phyloP scores from a whole-genome alignment of 2,113 vertebrate species.

The Mus pahari region DNA sequence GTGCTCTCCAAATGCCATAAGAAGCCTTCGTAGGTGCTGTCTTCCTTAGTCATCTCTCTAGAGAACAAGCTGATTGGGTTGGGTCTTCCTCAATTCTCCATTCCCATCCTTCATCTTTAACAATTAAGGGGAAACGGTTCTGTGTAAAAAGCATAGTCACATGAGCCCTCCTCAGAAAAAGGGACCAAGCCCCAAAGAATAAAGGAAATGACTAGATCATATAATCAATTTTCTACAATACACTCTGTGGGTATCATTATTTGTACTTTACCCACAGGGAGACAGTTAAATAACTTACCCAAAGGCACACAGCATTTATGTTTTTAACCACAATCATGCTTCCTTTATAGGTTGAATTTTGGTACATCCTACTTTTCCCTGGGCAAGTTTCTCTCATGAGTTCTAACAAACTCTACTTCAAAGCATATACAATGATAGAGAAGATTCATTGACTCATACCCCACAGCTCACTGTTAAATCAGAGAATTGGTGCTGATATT shows the following conservation, averaged over 20 bases:
- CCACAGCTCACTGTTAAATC: background rate
- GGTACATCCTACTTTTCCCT: background rate
- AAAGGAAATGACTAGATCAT: background rate
- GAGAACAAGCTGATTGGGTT: background rate
- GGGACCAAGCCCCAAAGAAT: background rate
- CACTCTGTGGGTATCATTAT: background rate
- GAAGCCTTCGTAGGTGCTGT: background rate
- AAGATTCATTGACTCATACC: background rate
- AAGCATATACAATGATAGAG: background rate
- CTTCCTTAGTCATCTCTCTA: background rate
- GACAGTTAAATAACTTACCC: background rate
- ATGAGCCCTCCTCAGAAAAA: background rate
- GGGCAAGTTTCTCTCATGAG: background rate
- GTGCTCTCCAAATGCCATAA: background rate
- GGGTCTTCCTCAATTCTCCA: background rate
- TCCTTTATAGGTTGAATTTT: background rate
- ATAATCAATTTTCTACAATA: background rate
- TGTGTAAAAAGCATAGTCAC: background rate
- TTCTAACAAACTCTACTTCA: slow-evolving; percentile 18
- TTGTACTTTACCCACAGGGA: background rate
- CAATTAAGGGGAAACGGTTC: background rate
- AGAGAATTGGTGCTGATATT: background rate
- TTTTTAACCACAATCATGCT: background rate
- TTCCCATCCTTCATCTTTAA: background rate
- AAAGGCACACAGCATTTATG: background rate